These are phyloP conservation scores for Microcebus tavaratra DNA, from an alignment of 2,113 vertebrate species.

Conservation along the genomic window DNA sequence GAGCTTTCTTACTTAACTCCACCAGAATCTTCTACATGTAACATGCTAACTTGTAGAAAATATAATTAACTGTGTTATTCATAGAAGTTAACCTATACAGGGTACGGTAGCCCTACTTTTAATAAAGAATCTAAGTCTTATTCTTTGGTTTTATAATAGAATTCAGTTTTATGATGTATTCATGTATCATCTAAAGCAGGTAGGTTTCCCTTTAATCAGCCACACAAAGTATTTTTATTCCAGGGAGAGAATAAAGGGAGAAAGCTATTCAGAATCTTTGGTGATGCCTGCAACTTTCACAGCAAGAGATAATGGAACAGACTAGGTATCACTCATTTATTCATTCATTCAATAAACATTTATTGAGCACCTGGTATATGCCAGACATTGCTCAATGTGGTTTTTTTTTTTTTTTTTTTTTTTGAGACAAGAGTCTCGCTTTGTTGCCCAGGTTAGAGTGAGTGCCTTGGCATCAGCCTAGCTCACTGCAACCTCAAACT, in stretches of 20 bases:
- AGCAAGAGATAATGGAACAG: background rate
- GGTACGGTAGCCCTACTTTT: background rate
- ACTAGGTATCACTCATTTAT: background rate
- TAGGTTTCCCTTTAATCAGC: background rate
- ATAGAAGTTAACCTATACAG: background rate
- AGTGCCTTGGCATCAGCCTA: too few species aligned
- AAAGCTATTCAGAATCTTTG: background rate
- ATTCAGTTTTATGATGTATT: background rate
- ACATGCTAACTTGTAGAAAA: background rate
- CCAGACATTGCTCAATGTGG: too few species aligned
- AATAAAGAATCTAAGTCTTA: background rate
- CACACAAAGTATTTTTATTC: background rate
- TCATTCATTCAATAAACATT: background rate
- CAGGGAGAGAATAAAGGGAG: background rate
- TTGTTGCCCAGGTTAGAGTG: too few species aligned
- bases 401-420: too few species aligned
- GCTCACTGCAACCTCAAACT: too few species aligned
- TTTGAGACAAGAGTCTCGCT: too few species aligned
- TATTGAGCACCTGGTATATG: background rate
- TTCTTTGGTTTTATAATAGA: background rate
- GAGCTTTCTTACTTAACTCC: background rate
- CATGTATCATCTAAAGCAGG: background rate
- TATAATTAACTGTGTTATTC: background rate
- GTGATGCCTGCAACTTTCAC: background rate
- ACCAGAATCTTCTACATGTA: background rate